Evolutionary conservation across 1,140 invertebrate genomes (phyloP).

Genomic region (Drosophila nigrodunni): DNA sequence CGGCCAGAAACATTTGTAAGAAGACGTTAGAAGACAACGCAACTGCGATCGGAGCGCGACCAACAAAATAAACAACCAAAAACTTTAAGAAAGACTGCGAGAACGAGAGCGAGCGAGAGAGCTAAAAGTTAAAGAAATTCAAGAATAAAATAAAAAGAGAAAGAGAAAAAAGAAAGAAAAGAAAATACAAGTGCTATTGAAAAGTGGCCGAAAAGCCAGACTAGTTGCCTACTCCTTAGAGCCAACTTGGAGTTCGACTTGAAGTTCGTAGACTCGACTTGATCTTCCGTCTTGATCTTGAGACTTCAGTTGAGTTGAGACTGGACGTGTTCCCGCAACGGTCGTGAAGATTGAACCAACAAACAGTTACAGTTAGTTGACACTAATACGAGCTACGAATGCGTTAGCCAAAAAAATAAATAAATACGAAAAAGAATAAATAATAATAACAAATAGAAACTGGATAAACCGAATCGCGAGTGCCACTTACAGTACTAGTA

Average conservation of each 20-base stretch:
- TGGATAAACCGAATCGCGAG: slow-evolving; percentile 35
- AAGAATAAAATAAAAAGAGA: slow-evolving; percentile 36
- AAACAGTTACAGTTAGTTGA: slow-evolving; percentile 81
- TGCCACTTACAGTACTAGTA: slow-evolving; percentile 21
- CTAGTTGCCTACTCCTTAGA: slow-evolving; percentile 37
- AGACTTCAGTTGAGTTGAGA: slow-evolving; percentile 19
- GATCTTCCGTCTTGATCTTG: slow-evolving; percentile 17
- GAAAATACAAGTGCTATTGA: slow-evolving; percentile 45
- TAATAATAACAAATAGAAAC: slow-evolving; percentile 28
- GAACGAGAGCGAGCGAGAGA: background rate
- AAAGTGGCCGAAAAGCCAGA: slow-evolving; percentile 18
- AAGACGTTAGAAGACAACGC: slow-evolving; percentile 79
- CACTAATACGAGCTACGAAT: slow-evolving; percentile 66
- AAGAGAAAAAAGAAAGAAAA: slow-evolving; percentile 21
- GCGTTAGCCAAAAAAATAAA: slow-evolving; percentile 44
- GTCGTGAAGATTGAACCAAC: slow-evolving; percentile 9
- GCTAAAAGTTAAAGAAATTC: slow-evolving; percentile 21
- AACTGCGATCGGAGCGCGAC: slow-evolving; percentile 56
- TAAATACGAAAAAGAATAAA: slow-evolving; percentile 16
- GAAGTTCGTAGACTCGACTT: slow-evolving; percentile 22
- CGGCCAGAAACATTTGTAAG: slow-evolving; percentile 82
- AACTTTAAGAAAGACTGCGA: slow-evolving; percentile 12
- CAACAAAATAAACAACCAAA: slow-evolving; percentile 10
- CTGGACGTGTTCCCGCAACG: slow-evolving; percentile 20
- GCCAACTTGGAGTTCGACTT: slow-evolving; percentile 35